Evolutionary conservation across 2,797 vertebrate genomes (phyloP).

Genomic region (Malacoraja senta): DNA sequence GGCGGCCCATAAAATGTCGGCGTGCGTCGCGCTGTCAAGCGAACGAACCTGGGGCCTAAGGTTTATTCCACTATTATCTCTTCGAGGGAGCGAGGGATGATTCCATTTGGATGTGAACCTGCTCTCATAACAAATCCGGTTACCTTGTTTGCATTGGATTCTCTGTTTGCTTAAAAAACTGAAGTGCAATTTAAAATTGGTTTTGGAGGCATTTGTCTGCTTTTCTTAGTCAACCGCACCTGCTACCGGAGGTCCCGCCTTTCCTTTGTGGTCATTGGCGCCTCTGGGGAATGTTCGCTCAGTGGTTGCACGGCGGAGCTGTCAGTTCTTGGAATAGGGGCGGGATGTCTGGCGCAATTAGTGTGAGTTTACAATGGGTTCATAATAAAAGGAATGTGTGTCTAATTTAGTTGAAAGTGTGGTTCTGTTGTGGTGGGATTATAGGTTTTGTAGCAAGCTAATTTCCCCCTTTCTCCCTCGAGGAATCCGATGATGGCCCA

Average conservation of each 20-base stretch:
- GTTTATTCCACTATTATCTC: constrained; percentile 10
- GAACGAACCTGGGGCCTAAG: background rate
- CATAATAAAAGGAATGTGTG: constrained; percentile 7
- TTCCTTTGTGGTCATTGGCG: background rate
- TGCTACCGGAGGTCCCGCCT: constrained; percentile 31
- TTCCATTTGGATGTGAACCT: background rate
- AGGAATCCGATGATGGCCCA: background rate
- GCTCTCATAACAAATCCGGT: background rate
- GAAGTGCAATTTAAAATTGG: background rate
- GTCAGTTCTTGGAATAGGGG: background rate
- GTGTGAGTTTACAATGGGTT: constrained; percentile 30
- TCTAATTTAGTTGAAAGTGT: constrained; percentile 11
- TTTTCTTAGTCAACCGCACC: constrained; percentile 37
- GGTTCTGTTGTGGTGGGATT: constrained; percentile 10
- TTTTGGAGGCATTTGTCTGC: constrained; percentile 28
- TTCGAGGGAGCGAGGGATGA: background rate
- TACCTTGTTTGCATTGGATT: background rate
- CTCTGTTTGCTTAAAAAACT: background rate
- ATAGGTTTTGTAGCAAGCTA: background rate
- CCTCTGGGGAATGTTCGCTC: background rate
- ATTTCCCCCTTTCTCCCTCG: background rate
- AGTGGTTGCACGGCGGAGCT: background rate
- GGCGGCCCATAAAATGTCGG: constrained; percentile 16
- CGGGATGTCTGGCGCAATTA: constrained; percentile 14
- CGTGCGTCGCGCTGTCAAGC: constrained; percentile 19